Base-by-base conservation (phyloP, 2,888 invertebrate species). In the Opisthograptis luteolata region DNA sequence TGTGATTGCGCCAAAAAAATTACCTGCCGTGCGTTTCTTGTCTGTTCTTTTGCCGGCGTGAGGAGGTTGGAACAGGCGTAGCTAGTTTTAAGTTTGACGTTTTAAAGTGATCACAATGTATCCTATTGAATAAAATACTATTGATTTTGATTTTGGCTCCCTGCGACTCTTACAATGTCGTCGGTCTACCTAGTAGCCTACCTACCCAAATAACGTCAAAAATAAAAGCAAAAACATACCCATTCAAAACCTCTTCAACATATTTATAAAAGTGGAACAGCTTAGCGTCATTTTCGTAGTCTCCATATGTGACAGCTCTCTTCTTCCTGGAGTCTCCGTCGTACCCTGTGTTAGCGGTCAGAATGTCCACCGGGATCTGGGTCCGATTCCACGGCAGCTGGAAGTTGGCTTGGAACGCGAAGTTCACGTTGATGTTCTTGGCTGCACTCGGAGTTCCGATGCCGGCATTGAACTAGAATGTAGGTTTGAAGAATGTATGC, bases 351-450 rank as follows among this genome's bases (percentile, higher is more conserved):
- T 87, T 84, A 0, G 82, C 83, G 7, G 70, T 64, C 3, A 91
- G 61, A 12, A 91, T 79, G 31, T 89, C 86, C 0, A 71, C 14
- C 0, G 91, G 91, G 42, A 91, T 82, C 53, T 91, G 88, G 1
- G 76, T 76, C 22, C 86, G 57, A 46, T 87, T 89, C 87, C 88
- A 89, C 0, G 91, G 91, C 0, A 89, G 72, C 24, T 84, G 81
- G 58, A 91, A 91, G 57, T 91, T 91, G 1, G 87, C 82, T 71
- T 91, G 91, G 51, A 90, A 79, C 0, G 85, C 89, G 68, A 79
- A 89, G 67, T 91, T 91, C 0, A 90, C 46, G 55, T 80, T 81
- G 3, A 91, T 67, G 27, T 74, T 70, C 31, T 83, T 78, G 0
- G 75, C 66, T 0, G 79, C 73, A 0, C 83, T 81, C 1, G 90